phyloP scores from a whole-genome alignment of 2,797 vertebrate species.

The Euthynnus affinis region DNA sequence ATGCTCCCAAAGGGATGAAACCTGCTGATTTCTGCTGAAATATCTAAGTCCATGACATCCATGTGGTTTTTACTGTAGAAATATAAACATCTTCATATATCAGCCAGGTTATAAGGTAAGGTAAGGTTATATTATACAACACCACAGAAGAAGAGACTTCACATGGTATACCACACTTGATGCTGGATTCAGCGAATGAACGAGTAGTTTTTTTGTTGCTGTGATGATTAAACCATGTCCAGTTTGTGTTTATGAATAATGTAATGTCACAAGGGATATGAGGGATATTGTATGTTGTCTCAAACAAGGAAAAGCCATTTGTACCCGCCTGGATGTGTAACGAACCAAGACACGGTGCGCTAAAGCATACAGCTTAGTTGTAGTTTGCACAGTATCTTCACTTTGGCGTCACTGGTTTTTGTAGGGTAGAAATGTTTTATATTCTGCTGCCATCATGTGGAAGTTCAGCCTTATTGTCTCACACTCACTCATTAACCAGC shows the following conservation, averaged over 20 bases:
- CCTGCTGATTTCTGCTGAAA: background rate
- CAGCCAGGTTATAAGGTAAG: background rate
- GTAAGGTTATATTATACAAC: no score
- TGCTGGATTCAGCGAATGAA: background rate
- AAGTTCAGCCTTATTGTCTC: background rate
- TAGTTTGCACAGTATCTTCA: background rate
- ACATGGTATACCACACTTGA: background rate
- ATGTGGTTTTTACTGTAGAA: no score
- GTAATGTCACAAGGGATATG: fast-evolving
- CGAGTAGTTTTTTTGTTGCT: background rate
- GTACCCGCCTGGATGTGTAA: background rate
- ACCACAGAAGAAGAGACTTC: background rate
- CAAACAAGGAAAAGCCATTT: slow-evolving; percentile 30
- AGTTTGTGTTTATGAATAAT: slow-evolving; percentile 13
- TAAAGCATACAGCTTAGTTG: background rate
- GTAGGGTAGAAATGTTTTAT: background rate
- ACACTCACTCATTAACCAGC: background rate
- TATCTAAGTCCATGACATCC: no score
- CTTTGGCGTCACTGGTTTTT: background rate
- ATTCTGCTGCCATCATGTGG: slow-evolving; percentile 47
- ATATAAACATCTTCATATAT: background rate
- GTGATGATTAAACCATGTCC: background rate
- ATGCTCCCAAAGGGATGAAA: no score
- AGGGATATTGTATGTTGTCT: background rate
- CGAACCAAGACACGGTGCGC: background rate